Percentiles rank a stretch among this genome's conserved stretches.
These are phyloP conservation scores for Pimephales promelas DNA, from an alignment of 2,113 vertebrate genomes.

Conservation along the genomic window DNA sequence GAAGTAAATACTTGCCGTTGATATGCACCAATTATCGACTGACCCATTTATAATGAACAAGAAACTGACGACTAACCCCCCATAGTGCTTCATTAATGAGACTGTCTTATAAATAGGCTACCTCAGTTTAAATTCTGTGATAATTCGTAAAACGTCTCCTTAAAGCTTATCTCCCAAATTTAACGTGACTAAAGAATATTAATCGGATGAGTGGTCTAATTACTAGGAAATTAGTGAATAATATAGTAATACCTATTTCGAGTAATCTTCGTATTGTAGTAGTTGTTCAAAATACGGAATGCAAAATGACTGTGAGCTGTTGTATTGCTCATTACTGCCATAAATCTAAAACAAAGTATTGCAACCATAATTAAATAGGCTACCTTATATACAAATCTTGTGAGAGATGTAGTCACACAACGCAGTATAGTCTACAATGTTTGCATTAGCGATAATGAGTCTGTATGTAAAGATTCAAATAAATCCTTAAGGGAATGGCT, in stretches of 20 bases:
- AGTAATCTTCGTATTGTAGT: background rate
- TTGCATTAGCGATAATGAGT: slow-evolving; percentile 3
- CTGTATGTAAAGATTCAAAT: background rate
- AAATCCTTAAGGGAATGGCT: slow-evolving; percentile 1
- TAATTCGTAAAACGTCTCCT: slow-evolving; percentile 17
- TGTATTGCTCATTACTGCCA: background rate
- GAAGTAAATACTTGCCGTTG: slow-evolving; percentile 3
- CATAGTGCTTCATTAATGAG: slow-evolving; percentile 32
- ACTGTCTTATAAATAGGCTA: background rate
- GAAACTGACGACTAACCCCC: background rate
- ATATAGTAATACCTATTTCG: slow-evolving; percentile 21
- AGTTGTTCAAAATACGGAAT: background rate
- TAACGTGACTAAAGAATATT: slow-evolving; percentile 3
- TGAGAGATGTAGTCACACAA: background rate
- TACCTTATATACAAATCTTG: background rate
- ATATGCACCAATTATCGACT: background rate
- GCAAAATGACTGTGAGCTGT: background rate
- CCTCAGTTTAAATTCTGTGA: background rate
- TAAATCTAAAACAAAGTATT: background rate
- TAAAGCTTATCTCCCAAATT: slow-evolving; percentile 4
- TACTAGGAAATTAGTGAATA: background rate
- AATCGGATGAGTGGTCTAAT: slow-evolving; percentile 23
- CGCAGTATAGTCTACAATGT: background rate
- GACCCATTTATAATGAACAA: slow-evolving; percentile 1
- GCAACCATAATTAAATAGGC: background rate